Evolutionary conservation across 2,113 vertebrate species (phyloP).

Genomic region (Menidia beryllina): DNA sequence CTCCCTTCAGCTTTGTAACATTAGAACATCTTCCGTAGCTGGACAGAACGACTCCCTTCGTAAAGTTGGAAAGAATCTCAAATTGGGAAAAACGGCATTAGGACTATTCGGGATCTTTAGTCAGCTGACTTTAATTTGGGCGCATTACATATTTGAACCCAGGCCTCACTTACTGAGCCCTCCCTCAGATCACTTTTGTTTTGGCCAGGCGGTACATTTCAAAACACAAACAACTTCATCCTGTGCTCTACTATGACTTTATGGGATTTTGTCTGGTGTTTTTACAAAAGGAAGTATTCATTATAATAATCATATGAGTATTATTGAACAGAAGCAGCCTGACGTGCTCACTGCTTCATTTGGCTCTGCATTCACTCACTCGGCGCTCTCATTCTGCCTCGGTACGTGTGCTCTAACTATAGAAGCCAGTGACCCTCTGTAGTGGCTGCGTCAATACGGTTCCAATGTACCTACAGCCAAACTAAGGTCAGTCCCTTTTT

Average conservation of each 20-base stretch:
- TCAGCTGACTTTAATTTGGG: too few relatives aligned
- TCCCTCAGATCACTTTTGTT: neutral
- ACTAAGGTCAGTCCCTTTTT: neutral
- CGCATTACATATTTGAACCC: too few relatives aligned
- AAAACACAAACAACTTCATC: neutral
- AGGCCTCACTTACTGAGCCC: neutral
- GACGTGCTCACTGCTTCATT: constrained; percentile 38
- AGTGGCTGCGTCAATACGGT: constrained; percentile 9
- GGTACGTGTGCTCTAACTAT: constrained; percentile 38
- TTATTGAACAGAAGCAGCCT: constrained; percentile 3
- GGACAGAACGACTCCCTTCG: too few relatives aligned
- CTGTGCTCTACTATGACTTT: neutral
- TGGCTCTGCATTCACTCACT: constrained; percentile 30
- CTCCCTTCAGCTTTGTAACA: too few relatives aligned
- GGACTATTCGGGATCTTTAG: too few relatives aligned
- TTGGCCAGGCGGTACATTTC: neutral
- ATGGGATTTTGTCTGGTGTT: neutral
- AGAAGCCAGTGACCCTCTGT: constrained; percentile 50
- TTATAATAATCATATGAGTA: neutral
- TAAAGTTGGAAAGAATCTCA: too few relatives aligned
- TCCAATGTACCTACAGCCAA: neutral
- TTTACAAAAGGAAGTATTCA: neutral
- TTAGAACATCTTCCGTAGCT: too few relatives aligned
- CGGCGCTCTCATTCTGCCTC: neutral
- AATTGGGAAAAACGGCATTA: too few relatives aligned